Base-by-base conservation (phyloP, 2,797 vertebrate genomes). In the Acanthurus tractus region DNA sequence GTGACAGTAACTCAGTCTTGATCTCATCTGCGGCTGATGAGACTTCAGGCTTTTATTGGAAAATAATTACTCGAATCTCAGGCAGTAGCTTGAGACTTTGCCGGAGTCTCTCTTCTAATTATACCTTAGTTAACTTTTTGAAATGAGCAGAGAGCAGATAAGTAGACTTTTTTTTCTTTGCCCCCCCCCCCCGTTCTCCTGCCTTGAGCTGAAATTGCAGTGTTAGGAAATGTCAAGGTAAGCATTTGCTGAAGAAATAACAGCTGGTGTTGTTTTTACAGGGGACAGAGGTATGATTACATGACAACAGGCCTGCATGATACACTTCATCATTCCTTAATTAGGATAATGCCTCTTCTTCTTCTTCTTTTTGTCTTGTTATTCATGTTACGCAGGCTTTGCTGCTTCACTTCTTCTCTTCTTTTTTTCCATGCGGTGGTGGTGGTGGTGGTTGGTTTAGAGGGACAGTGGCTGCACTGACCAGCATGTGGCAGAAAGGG, bases 191-290 rank as follows among this genome's bases (percentile, higher is more conserved):
- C 22, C n/a, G n/a, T n/a, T 75, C 57, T 69, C n/a, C 53, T 15
- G 36, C 88, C 74, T 70, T 63, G 62, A 76, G 81, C 80, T 89
- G 57, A 81, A 91, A 92, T 84, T 90, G 77, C 73, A 73, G 83
- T 64, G 62, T 86, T 81, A 81, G 81, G 81, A 91, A 88, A 87
- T 90, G 86, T 93, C 70, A 89, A 84, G 82, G 88, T 92, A 87
- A 86, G 88, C 77, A 74, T 85, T 90, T 89, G 70, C 81, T 61
- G 70, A 74, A 74, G 74, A 34, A 83, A 84, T 72, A 89, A 75
- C 90, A 92, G 88, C 88, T 93, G 89, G 74, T 82, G 84, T 75
- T 89, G 86, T 83, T 90, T 94, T 89, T 82, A 82, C 69, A 80
- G 74, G 57, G 75, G 69, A 62, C 50, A 54, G 52, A 71, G 29